phyloP scores from a whole-genome alignment of 2,113 vertebrate species.

The Lophochroa leadbeateri region DNA sequence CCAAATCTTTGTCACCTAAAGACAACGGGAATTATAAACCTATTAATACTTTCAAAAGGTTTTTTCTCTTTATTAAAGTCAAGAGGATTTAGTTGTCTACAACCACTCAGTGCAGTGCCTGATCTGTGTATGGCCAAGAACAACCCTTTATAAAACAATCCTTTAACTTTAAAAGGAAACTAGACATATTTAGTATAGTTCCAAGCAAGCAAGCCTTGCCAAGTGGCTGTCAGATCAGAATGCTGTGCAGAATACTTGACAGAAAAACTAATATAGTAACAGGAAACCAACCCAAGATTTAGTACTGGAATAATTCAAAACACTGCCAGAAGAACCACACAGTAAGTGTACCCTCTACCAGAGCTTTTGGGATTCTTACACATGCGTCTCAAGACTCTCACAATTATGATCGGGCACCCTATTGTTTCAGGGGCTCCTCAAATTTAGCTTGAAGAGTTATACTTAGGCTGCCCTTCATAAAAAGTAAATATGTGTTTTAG shows the following conservation, averaged over 20 bases:
- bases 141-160: neutral
- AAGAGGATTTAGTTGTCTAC: neutral
- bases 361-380: neutral
- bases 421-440: neutral
- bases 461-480: neutral
- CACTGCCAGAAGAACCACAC: neutral
- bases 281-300: neutral
- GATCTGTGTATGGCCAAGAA: neutral
- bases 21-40: neutral
- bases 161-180: neutral
- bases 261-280: neutral
- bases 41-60: neutral
- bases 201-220: neutral
- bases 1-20: neutral
- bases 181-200: neutral
- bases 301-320: neutral
- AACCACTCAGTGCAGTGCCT: neutral
- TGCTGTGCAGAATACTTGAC: neutral
- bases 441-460: neutral
- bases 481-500: neutral
- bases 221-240: slow-evolving; percentile 14
- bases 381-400: neutral
- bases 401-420: neutral
- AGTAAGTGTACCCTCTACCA: neutral
- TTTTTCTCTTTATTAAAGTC: neutral